Percentiles rank a stretch among this genome's conserved stretches.
phyloP scores from a whole-genome alignment of 2,113 vertebrate species.

The Esox niger region DNA sequence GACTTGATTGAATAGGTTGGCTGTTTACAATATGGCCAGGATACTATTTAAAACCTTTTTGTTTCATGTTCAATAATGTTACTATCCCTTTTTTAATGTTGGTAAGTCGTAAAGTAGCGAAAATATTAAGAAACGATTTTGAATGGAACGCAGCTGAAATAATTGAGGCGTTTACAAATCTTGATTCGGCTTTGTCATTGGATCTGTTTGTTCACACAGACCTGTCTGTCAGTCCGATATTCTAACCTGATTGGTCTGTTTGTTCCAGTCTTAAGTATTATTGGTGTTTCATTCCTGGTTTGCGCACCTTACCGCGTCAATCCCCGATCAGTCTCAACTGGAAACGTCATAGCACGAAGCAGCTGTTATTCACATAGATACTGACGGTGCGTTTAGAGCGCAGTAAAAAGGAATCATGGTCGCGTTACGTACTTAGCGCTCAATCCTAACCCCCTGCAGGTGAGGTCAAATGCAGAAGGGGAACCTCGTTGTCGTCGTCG shows the following conservation, averaged over 20 bases:
- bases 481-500: constrained; percentile 47
- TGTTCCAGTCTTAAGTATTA: constrained; percentile 7
- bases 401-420: not conserved
- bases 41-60: too few species aligned
- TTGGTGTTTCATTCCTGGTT: constrained; percentile 29
- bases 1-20: too few species aligned
- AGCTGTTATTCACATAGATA: constrained; percentile 58
- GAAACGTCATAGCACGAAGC: constrained; percentile 22
- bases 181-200: constrained; percentile 35
- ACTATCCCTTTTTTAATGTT: too few species aligned
- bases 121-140: not conserved
- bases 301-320: constrained; percentile 22
- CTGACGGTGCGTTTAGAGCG: constrained; percentile 42
- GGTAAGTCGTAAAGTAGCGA: not conserved
- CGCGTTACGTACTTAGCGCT: constrained; percentile 28
- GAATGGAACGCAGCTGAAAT: not conserved
- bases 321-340: constrained; percentile 32
- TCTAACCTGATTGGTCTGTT: constrained; percentile 59
- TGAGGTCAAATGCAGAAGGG: constrained; percentile 70
- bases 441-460: constrained; percentile 62
- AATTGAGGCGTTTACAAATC: not conserved
- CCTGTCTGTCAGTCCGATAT: constrained; percentile 38
- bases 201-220: not conserved
- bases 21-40: too few species aligned
- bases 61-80: too few species aligned